phyloP scores from a whole-genome alignment of 2,113 vertebrate genomes.

The Channa maculata region DNA sequence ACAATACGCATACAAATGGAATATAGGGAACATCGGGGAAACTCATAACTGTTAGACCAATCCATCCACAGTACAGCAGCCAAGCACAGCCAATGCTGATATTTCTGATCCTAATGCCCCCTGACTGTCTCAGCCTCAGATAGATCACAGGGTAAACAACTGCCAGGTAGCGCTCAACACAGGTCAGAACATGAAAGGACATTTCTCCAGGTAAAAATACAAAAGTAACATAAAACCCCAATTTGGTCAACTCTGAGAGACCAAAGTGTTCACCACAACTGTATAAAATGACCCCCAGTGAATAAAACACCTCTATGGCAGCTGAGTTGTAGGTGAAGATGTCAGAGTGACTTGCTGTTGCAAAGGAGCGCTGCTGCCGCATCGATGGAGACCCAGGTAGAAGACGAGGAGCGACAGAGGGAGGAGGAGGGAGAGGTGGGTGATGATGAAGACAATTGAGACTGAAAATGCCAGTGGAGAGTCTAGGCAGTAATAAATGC shows the following conservation, averaged over 20 bases:
- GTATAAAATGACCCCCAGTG: rapidly evolving
- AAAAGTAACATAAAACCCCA: rapidly evolving
- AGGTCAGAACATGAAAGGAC: constrained; percentile 13
- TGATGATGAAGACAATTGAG: neutral
- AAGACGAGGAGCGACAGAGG: constrained; percentile 35
- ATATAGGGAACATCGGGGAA: too few species aligned
- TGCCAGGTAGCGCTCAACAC: constrained; percentile 43
- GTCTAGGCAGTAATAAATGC: too few species aligned
- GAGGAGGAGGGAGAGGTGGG: neutral
- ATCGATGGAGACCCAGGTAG: neutral
- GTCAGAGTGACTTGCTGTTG: constrained; percentile 25
- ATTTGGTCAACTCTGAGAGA: too few species aligned
- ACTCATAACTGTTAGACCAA: too few species aligned
- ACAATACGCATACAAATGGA: too few species aligned
- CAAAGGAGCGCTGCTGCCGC: neutral
- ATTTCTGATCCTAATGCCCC: too few species aligned
- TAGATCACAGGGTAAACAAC: constrained; percentile 29
- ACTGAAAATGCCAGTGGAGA: too few species aligned
- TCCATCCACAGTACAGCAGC: too few species aligned
- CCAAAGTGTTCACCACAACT: neutral
- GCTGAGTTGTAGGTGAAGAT: constrained; percentile 43
- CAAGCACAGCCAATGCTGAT: too few species aligned
- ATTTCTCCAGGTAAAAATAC: neutral
- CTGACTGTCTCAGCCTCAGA: neutral
- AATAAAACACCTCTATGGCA: constrained; percentile 2